Evolutionary conservation across 2,888 invertebrate genomes (phyloP), one percentile per base, ranked within the genome.

Genomic region (Philereme transversata): DNA sequence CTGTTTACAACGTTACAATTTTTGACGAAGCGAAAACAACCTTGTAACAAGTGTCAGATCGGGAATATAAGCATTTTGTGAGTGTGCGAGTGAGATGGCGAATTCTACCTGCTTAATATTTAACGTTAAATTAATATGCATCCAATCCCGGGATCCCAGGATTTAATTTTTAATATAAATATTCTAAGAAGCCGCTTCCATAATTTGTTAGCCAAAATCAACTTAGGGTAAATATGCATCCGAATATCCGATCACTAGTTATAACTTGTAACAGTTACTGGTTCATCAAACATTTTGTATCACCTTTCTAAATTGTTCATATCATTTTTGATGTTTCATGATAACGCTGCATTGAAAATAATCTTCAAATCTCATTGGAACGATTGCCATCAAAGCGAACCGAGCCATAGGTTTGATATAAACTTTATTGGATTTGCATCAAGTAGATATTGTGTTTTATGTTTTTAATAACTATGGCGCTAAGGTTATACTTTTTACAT

Each of bases 341-440:
- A 85, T 77, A 80, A 79, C 84, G 85, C 82, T 84, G 90, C 81
- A 84, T 88, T 85, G 83, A 84, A 79, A 79, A 77, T 77, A 77
- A 66, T 76, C 85, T 77, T 73, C 84, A 71, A 74, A 80, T 80
- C 79, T 72, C 80, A 82, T 84, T 80, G 88, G 87, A 82, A 74
- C 80, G 80, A 75, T 78, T 78, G 80, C 77, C 79, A 79, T 78
- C 75, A 77, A 81, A 91, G 91, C 91, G 83, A 92, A 90, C 84
- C 81, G 84, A 87, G 91, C 89, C 67, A 92, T 92, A 92, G 91
- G 91, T 92, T 92, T 91, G 91, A 90, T 88, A 89, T 89, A 74
- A 76, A 75, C 79, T 83, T 87, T 76, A 87, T 84, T 88, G 85
- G 85, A 86, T 83, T 86, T 87, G 84, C 86, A 86, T 74, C 62